Conservation (phyloP, 1,140 invertebrate genomes). For the Drosophila funebris region DNA sequence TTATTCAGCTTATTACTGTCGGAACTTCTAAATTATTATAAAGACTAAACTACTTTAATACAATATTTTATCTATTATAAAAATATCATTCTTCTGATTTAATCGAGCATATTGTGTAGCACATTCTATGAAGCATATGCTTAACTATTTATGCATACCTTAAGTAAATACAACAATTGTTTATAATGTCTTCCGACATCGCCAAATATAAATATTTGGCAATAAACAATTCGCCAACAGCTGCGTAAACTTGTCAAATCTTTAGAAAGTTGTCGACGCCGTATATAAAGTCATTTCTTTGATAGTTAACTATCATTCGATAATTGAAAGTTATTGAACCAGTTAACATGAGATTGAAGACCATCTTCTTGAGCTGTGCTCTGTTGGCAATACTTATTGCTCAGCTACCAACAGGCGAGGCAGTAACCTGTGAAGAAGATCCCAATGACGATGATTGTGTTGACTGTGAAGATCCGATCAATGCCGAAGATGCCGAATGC, state of each 20-base stretch:
- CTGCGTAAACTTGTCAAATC: slow-evolving; percentile 13
- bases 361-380: background rate
- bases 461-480: slow-evolving; percentile 4
- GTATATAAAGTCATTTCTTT: background rate
- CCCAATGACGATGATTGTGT: slow-evolving; percentile 13
- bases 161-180: background rate
- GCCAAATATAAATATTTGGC: background rate
- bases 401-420: background rate
- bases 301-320: background rate
- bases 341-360: background rate
- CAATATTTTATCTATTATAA: too few relatives aligned
- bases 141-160: slow-evolving; percentile 13
- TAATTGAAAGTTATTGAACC: background rate
- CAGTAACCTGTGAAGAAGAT: slow-evolving; percentile 9
- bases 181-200: background rate
- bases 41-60: background rate
- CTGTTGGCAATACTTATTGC: background rate
- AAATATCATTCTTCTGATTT: background rate
- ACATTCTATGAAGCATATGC: background rate
- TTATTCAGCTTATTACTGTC: too few relatives aligned
- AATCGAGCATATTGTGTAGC: background rate
- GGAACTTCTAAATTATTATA: too few relatives aligned
- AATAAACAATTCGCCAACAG: slow-evolving; percentile 1
- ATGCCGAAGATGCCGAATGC: slow-evolving; percentile 7
- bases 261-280: background rate